A percentile compares a stretch with the other conserved stretches of the same genome.
phyloP scores from a whole-genome alignment of 2,888 invertebrate species.

The Caenorhabditis sp. region DNA sequence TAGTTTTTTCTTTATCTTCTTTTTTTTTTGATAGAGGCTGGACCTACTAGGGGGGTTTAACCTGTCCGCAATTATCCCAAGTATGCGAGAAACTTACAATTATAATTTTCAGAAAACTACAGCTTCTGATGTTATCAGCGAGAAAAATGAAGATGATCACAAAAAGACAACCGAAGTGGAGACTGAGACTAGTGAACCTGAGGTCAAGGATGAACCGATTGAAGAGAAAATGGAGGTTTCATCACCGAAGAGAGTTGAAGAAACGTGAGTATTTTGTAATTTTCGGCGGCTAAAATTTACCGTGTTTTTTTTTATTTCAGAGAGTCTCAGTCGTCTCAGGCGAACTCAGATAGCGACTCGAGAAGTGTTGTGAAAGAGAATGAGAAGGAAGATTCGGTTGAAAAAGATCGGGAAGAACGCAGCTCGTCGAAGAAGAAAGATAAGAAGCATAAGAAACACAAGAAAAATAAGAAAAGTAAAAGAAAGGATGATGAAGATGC shows the following conservation, averaged over 20 bases:
- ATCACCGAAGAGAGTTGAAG: neutral
- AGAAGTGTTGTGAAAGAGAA: neutral
- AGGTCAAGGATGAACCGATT: conserved; percentile 5
- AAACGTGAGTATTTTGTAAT: conserved; percentile 4
- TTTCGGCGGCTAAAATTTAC: no score
- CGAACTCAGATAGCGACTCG: conserved; percentile 10
- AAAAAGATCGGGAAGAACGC: conserved; percentile 12
- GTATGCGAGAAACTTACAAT: no score
- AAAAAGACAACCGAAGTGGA: neutral
- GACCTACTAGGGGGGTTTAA: no score
- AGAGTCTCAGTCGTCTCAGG: conserved; percentile 19
- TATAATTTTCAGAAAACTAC: no score
- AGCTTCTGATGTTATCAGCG: neutral
- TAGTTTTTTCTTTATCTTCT: no score
- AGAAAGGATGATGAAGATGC: conserved; percentile 16
- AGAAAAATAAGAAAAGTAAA: conserved; percentile 48
- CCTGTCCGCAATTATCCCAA: no score
- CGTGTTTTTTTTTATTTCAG: conserved; percentile 10
- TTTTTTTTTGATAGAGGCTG: no score
- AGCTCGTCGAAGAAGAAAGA: conserved; percentile 37
- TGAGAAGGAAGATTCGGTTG: neutral
- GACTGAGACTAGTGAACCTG: neutral
- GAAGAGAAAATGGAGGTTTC: neutral
- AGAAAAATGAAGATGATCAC: neutral
- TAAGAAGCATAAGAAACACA: conserved; percentile 52